Percentiles rank a stretch among this genome's conserved stretches.
Conservation (phyloP, 2,797 vertebrate genomes). For the Luscinia luscinia region DNA sequence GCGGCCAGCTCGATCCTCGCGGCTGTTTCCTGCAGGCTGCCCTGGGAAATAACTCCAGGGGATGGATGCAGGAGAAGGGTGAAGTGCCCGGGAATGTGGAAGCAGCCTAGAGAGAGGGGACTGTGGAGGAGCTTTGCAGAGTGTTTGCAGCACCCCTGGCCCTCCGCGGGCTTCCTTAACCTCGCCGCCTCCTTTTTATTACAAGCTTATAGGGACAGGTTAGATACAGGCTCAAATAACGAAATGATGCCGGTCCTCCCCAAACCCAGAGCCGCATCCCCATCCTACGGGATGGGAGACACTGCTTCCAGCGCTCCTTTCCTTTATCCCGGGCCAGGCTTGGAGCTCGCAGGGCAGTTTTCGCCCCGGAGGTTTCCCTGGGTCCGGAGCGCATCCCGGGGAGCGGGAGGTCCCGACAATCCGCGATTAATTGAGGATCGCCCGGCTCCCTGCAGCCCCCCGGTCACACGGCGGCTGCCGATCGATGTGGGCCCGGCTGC, state of each 20-base stretch:
- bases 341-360: fast-evolving
- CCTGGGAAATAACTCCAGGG: background rate
- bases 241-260: fast-evolving
- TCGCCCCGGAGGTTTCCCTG: background rate
- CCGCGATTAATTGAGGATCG: background rate
- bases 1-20: background rate
- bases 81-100: background rate
- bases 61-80: background rate
- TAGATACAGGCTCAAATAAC: background rate
- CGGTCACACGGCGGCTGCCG: conserved; percentile 26
- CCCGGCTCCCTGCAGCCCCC: background rate
- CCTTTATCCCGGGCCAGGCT: background rate
- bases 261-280: background rate
- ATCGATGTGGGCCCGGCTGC: conserved; percentile 59
- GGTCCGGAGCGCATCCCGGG: background rate
- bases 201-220: background rate
- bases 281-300: background rate
- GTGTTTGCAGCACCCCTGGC: no score
- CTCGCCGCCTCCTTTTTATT: background rate
- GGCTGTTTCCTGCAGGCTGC: background rate
- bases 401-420: background rate
- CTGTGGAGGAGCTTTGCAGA: background rate
- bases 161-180: background rate
- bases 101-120: background rate
- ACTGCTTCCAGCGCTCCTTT: background rate